Evolutionary conservation across 2,113 vertebrate genomes (phyloP).

Genomic region (Eira barbara): DNA sequence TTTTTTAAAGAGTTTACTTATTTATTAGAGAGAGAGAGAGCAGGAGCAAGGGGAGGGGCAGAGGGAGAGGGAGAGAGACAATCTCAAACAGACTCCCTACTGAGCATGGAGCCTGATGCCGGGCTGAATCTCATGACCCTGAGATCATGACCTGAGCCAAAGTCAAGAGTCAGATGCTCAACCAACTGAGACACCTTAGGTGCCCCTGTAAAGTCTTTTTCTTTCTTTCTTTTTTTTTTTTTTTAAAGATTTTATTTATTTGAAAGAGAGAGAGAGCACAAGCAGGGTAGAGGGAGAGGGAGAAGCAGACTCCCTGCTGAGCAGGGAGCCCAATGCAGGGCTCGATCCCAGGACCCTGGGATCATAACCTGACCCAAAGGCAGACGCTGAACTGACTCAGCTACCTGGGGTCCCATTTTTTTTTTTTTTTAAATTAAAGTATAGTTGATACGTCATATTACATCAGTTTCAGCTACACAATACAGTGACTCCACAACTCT

Average conservation of each 20-base stretch:
- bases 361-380: no score
- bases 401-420: neutral
- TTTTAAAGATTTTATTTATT: neutral
- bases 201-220: neutral
- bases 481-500: neutral
- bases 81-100: neutral
- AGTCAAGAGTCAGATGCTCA: neutral
- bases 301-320: no score
- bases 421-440: neutral
- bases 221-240: neutral
- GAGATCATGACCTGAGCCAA: neutral
- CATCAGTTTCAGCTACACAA: neutral
- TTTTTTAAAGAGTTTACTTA: neutral
- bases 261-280: no score
- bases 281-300: no score
- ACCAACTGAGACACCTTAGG: neutral
- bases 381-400: no score
- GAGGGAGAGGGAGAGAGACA: neutral
- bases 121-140: neutral
- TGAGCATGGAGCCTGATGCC: neutral
- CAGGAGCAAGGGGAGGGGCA: neutral
- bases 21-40: neutral
- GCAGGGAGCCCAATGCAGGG: no score
- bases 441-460: neutral
- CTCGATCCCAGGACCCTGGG: no score